phyloP scores from a whole-genome alignment of 2,888 invertebrate species.

The Heteropelma amictum region DNA sequence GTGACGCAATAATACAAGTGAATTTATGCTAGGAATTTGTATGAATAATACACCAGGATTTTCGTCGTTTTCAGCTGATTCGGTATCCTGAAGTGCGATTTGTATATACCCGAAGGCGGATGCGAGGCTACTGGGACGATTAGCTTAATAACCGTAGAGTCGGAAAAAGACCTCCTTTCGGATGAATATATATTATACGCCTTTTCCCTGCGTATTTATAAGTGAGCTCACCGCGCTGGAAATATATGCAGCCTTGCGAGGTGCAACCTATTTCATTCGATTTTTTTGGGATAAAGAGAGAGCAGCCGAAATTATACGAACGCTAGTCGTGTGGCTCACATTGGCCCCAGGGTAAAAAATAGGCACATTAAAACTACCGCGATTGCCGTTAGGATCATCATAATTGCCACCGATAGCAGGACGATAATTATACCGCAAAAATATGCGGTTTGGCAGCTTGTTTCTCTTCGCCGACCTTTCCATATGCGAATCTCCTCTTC shows the following conservation, averaged over 20 bases:
- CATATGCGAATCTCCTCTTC: conserved; percentile 58
- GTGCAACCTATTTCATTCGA: conserved; percentile 31
- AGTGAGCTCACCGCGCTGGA: not conserved
- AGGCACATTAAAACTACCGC: conserved; percentile 63
- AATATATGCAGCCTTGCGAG: conserved; percentile 32
- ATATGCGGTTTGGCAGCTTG: conserved; percentile 57
- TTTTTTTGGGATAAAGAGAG: not conserved
- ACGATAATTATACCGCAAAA: conserved; percentile 69
- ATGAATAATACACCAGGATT: no score
- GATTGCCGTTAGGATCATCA: conserved; percentile 60
- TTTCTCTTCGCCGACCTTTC: conserved; percentile 68
- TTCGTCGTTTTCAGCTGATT: no score
- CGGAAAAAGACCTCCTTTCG: conserved; percentile 3
- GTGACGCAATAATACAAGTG: no score
- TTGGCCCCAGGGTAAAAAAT: conserved; percentile 41
- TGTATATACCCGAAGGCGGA: conserved; percentile 64
- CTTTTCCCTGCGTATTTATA: conserved; percentile 3
- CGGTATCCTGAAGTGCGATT: no score
- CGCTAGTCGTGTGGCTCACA: conserved; percentile 3
- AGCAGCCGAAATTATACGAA: not conserved
- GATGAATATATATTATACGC: conserved; percentile 15
- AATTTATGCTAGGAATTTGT: no score
- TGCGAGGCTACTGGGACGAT: conserved; percentile 38
- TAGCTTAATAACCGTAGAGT: conserved; percentile 21
- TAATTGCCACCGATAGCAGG: conserved; percentile 66